Evolutionary conservation across 1,140 invertebrate genomes (phyloP), one percentile per base, ranked within the genome.

Genomic region (Panonychus citri): DNA sequence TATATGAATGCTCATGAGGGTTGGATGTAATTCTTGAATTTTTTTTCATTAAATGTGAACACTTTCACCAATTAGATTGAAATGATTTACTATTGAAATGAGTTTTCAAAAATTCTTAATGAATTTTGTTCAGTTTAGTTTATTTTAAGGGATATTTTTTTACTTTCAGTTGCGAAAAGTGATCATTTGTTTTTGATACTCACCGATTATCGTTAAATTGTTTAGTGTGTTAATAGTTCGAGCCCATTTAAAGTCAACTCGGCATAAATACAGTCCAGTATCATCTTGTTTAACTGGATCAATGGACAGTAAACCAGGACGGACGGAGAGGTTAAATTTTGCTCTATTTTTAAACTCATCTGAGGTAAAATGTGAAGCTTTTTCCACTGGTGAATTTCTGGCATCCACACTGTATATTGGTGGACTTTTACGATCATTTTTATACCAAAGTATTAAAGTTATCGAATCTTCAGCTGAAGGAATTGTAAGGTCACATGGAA

Each of bases 361-460:
- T 17, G 57, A 48, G 4, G 57, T 56, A 50, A 64, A 64, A 42
- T 63, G 63, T 19, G 56, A 55, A 8, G 63, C 63, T 3, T 52
- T 59, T n/a, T 60, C 51, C 21, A 64, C 34, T 5, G 61, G 55
- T n/a, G 48, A 37, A 48, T 62, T 57, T 48, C 63, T 34, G 8
- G 63, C 62, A 54, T 64, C 63, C 3, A 64, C 61, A 34, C 61
- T 64, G 28, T 64, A 64, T 7, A 64, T 55, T 3, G 63, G 63
- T 26, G 57, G 57, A 27, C 61, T 61, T 42, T 58, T 59, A 19
- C 54, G 56, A 52, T 79, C 78, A 65, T 85, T 82, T 61, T 83
- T 76, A 69, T 85, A 90, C 85, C 85, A 90, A 4, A 89, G 73
- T 59, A 90, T 83, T 80, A 88, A 84, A 69, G 85, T 83, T 60